Base-by-base conservation (phyloP, 2,888 invertebrate species). In the Cephus spinipes region DNA sequence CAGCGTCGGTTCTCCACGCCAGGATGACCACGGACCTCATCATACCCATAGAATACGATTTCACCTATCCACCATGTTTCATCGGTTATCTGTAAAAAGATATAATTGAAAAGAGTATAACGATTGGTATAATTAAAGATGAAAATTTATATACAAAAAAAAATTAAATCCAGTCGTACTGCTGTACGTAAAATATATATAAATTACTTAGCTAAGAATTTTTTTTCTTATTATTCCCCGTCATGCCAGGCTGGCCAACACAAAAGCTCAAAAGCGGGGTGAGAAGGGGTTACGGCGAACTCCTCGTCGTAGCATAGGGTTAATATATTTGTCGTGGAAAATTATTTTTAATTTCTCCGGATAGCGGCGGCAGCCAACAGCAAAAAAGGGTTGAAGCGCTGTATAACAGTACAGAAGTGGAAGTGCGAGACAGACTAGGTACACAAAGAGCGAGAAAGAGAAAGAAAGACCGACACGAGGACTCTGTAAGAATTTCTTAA, bases 401-500 rank as follows among this genome's bases (percentile, higher is more conserved):
- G 23, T 55, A 33, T 31, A 71, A 71, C 12, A 31, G 71, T 71
- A 71, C 31, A 71, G 71, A 71, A 31, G 80, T 83, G 77, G 73
- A 75, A 77, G 69, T 55, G 40, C 73, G 69, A 73, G 76, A 76
- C 73, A 36, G 76, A 76, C 34, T 69, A 68, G 73, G 36, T 33
- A 40, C 55, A 77, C 40, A 15, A 73, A 69, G 34, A 77, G 40
- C 4, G 68, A 31, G 32, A 73, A 73, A 30, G 69, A 76, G 34
- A 71, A 35, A 33, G 74, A 77, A 68, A 31, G 69, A 83, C 85
- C 85, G 83, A 85, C 85, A 85, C 85, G 82, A 55, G 55, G 55
- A 85, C 86, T 88, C 87, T 88, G 87, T 89, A 89, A 88, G 88
- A 90, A 89, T 89, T 90, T 88, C 88, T 89, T 90, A 90, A 90